A percentile compares a stretch with the other conserved stretches of the same genome.
Evolutionary conservation across 2,888 invertebrate genomes (phyloP).

Genomic region (Ectemnius lituratus): DNA sequence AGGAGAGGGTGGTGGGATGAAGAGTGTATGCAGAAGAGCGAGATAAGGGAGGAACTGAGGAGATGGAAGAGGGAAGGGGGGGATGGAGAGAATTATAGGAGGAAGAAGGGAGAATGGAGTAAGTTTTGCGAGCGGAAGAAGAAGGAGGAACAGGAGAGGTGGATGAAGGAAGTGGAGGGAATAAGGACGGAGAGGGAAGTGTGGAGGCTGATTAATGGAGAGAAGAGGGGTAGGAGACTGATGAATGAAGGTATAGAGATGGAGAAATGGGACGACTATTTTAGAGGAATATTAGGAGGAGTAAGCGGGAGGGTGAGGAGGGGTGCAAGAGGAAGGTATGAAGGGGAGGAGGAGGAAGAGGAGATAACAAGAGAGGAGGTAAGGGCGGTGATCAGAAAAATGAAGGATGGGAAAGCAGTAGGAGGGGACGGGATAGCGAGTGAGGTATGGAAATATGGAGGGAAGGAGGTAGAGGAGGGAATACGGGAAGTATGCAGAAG

Average conservation of each 20-base stretch:
- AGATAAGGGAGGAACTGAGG: neutral
- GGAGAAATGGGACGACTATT: conserved; percentile 15
- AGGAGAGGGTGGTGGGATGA: conserved; percentile 1
- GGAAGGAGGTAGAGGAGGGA: neutral
- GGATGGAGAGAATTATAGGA: neutral
- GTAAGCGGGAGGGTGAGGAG: neutral
- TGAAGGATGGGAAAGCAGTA: neutral
- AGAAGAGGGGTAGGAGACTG: conserved; percentile 15
- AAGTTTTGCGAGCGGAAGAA: conserved; percentile 9
- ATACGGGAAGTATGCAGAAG: no score
- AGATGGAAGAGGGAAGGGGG: neutral
- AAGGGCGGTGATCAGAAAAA: neutral
- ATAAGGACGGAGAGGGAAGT: conserved; percentile 9
- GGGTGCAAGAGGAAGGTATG: no score
- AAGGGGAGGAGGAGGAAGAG: neutral
- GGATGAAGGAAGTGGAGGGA: conserved; percentile 11
- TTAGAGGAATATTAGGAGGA: conserved; percentile 17
- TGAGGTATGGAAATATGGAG: neutral
- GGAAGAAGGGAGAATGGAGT: neutral
- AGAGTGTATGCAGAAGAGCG: neutral
- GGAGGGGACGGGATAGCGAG: neutral
- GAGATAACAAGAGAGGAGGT: conserved; percentile 6
- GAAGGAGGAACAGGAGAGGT: conserved; percentile 8
- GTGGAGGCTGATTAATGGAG: conserved; percentile 17
- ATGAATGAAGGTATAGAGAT: conserved; percentile 9